Conservation (phyloP, 92 coral and sea anemone species). For the Zoanthus sociatus region DNA sequence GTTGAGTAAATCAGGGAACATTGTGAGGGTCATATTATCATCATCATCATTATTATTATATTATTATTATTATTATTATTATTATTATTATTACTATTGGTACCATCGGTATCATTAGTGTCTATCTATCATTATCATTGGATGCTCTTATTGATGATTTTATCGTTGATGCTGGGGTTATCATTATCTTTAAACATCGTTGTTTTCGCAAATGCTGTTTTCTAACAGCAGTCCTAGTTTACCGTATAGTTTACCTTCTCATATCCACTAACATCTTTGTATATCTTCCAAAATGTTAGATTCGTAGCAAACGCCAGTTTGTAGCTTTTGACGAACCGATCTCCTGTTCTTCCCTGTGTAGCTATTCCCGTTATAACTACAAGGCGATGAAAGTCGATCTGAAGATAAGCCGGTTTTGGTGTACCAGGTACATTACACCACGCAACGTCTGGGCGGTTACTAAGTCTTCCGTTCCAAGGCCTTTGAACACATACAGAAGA, state of each 20-base stretch:
- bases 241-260: slow-evolving; percentile 9
- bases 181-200: too few species aligned
- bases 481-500: background rate
- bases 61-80: too few species aligned
- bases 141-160: too few species aligned
- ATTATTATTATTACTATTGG: too few species aligned
- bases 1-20: too few species aligned
- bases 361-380: slow-evolving; percentile 55
- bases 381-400: slow-evolving; percentile 40
- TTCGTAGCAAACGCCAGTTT: slow-evolving; percentile 9
- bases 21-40: too few species aligned
- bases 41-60: too few species aligned
- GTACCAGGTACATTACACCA: slow-evolving; percentile 26
- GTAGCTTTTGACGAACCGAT: slow-evolving; percentile 32
- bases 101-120: too few species aligned
- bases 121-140: too few species aligned
- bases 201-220: too few species aligned
- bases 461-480: slow-evolving; percentile 24
- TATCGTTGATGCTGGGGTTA: too few species aligned
- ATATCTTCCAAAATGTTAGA: slow-evolving; percentile 18
- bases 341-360: slow-evolving; percentile 43
- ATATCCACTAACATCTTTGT: background rate
- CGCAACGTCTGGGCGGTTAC: background rate
- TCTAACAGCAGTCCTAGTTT: too few species aligned
- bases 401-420: slow-evolving; percentile 20